Conservation (phyloP, 2,113 vertebrate genomes). For the Sialia sialis region DNA sequence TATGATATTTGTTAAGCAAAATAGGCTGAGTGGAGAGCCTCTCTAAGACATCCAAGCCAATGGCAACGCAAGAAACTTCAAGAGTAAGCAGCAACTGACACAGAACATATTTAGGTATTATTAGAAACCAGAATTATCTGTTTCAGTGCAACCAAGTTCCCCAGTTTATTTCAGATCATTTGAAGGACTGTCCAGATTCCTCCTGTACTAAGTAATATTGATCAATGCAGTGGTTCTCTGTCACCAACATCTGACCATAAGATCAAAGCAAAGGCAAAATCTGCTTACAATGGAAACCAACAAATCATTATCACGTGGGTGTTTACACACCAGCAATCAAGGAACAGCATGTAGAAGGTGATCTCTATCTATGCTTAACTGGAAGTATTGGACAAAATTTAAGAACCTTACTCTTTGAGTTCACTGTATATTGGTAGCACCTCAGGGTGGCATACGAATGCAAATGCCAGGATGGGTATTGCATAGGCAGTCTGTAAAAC, state of each 20-base stretch:
- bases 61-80: background rate
- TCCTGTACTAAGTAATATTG: background rate
- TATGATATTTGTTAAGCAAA: background rate
- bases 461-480: slow-evolving; percentile 95
- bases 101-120: background rate
- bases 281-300: background rate
- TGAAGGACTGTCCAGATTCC: background rate
- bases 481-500: slow-evolving; percentile 92
- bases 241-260: background rate
- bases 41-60: background rate
- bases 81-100: background rate
- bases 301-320: background rate
- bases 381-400: slow-evolving; percentile 34
- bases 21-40: background rate
- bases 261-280: background rate
- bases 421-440: slow-evolving; percentile 98
- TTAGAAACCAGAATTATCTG: background rate
- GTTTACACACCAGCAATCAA: background rate
- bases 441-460: slow-evolving; percentile 97
- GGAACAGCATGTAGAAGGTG: background rate
- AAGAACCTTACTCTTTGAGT: slow-evolving; percentile 89
- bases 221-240: background rate
- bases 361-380: background rate
- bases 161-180: background rate
- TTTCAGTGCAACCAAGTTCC: background rate